Base-by-base conservation (phyloP, 2,113 vertebrate genomes). In the Tonatia bakeri region DNA sequence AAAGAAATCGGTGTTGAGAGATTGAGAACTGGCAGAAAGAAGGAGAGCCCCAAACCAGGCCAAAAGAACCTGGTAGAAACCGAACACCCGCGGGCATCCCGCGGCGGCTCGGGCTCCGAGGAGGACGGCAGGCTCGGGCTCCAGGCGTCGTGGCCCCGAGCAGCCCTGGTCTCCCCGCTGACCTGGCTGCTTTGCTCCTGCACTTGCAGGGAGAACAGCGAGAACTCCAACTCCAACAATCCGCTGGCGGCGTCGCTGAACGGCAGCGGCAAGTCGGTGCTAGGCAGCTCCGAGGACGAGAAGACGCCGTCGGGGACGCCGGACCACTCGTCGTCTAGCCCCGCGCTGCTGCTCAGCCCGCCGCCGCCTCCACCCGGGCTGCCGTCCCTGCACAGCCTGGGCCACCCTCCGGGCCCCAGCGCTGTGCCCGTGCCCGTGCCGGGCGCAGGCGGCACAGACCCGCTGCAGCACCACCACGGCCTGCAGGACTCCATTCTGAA, bases 401-500 rank as follows among this genome's bases (percentile, higher is more conserved):
- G 99, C 52, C 99, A 99, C 83, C 99, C 99, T 19, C 99, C 99
- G n/a, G 99, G 99, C 72, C 99, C 99, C 95, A 99, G 99, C 96
- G 99, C 99, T 54, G 99, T 99, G 95, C 99, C 99, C 4, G 99
- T 99, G 77, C 99, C 99, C 28, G 99, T 99, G 86, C 99, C 99
- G 0, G 95, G 97, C 1, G 96, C 40, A 65, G 97, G 97, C 87
- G 98, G 98, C n/a, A 95, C 98, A 9, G 99, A 99, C 96, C 98
- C 99, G 38, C 98, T 99, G 98, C 97, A 97, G 76, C 99, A 99
- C 97, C 99, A 99, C 96, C 99, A 99, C 98, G 98, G 99, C 90
- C 98, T 99, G 98, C 99, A 99, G 98, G 99, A 99, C 99, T 99
- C 99, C 98, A 99, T 99, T 98, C 99, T 99, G 98, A 99, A 99